Conservation (phyloP, 2,113 vertebrate genomes). For the Bos indicus region DNA sequence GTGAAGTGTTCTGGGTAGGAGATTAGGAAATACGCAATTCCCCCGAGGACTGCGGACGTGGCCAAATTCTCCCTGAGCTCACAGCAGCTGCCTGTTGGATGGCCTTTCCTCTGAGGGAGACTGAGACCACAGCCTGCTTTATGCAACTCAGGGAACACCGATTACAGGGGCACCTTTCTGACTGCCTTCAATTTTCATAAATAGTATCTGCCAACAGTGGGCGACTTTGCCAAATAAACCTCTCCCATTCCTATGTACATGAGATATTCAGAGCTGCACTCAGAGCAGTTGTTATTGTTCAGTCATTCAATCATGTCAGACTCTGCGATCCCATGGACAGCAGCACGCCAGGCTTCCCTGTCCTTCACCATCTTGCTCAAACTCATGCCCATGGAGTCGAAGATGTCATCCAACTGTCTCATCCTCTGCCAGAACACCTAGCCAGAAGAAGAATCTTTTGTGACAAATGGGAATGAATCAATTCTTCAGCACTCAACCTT, state of each 20-base stretch:
- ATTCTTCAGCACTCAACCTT: not conserved
- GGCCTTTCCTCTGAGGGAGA: no score
- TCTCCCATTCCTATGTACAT: no score
- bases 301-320: not conserved
- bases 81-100: accelerated
- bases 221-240: not conserved
- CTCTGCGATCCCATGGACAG: not conserved
- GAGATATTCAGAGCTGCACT: accelerated
- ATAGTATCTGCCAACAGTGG: not conserved
- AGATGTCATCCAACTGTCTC: not conserved
- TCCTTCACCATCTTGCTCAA: not conserved
- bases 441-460: no score
- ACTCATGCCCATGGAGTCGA: not conserved
- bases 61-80: not conserved
- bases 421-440: not conserved
- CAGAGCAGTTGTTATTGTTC: not conserved
- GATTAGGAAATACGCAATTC: not conserved
- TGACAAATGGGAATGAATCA: not conserved
- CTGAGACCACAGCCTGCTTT: not conserved
- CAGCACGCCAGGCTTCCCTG: not conserved
- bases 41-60: accelerated
- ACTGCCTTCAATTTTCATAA: not conserved
- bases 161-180: not conserved
- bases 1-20: not conserved
- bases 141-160: accelerated